These are phyloP conservation scores for Sclerodermus sp. DNA, from an alignment of 2,888 invertebrate genomes.

Conservation along the genomic window DNA sequence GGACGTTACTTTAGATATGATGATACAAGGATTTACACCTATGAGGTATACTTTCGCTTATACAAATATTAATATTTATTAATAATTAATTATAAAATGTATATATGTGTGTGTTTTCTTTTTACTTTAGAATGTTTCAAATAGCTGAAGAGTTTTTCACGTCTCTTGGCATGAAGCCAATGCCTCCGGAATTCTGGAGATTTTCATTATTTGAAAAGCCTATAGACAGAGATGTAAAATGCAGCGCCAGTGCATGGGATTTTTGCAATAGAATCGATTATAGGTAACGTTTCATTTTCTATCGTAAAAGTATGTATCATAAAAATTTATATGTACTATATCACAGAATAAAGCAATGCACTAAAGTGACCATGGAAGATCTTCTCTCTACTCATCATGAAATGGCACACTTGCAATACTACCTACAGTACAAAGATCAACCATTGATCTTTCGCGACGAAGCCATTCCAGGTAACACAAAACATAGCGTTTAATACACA, in stretches of 20 bases:
- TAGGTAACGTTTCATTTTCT: conserved; percentile 60
- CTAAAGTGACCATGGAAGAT: conserved; percentile 76
- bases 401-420: conserved; percentile 83
- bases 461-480: conserved; percentile 73
- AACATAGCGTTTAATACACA: neutral
- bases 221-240: conserved; percentile 70
- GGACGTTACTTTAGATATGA: conserved; percentile 79
- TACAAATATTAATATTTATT: too few species aligned
- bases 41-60: conserved; percentile 64
- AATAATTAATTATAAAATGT: conserved; percentile 6
- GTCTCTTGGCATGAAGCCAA: conserved; percentile 76
- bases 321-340: neutral
- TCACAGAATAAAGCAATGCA: conserved; percentile 78
- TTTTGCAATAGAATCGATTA: conserved; percentile 83
- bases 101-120: too few species aligned
- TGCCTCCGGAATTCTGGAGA: conserved; percentile 84
- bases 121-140: conserved; percentile 71
- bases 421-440: conserved; percentile 75
- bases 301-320: neutral
- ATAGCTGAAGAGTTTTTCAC: conserved; percentile 82
- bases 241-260: conserved; percentile 82
- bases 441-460: conserved; percentile 77
- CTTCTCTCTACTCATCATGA: conserved; percentile 79
- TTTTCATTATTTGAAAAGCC: conserved; percentile 79
- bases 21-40: conserved; percentile 73